Base-by-base conservation (phyloP, 2,113 vertebrate genomes). In the western clawed frog (Xenopus tropicalis) region DNA sequence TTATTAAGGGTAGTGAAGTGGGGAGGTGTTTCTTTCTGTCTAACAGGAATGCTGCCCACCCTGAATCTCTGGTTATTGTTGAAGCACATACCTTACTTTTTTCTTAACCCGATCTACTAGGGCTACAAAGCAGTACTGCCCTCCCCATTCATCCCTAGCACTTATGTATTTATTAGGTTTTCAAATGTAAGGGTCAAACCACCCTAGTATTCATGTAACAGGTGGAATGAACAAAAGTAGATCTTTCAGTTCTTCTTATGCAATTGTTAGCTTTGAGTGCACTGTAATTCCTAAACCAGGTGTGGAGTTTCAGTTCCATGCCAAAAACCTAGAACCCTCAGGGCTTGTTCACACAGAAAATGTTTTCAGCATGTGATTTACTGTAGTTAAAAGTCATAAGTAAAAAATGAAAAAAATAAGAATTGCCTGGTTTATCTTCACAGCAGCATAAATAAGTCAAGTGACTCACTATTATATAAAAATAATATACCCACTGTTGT, bases 1-100 rank as follows among this genome's bases (percentile, higher is more conserved):
- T 37, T 37, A 5, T 3, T 37, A 5, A 37, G 29, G 29, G 29
- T 37, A 37, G 29, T 37, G 29, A 37, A 48, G 46, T 14, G 52
- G 43, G 64, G 64, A 66, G 14, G 44, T n/a, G 20, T 23, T 46
- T 10, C 20, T 46, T 14, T 48, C 21, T 66, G 17, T n/a, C 37
- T 14, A 44, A 20, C 11, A 51, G 64, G 44, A 66, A 66, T 66
- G 64, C 21, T 23, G 14, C 64, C 64, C 64, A 23, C 64, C 42
- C 44, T 48, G 64, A 66, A 14, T 5, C 42, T 21, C 64, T n/a
- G 12, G 43, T 66, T 66, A 43, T 66, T 48, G 20, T 48, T 23
- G 42, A n/a, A 66, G 14, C 64, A 23, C 43, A 46, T 51, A 14
- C 64, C 20, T 17, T 1, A 1, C 11, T 46, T 43, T 48, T 59